Conservation (phyloP, 2,113 vertebrate genomes). For the Myocastor coypus region DNA sequence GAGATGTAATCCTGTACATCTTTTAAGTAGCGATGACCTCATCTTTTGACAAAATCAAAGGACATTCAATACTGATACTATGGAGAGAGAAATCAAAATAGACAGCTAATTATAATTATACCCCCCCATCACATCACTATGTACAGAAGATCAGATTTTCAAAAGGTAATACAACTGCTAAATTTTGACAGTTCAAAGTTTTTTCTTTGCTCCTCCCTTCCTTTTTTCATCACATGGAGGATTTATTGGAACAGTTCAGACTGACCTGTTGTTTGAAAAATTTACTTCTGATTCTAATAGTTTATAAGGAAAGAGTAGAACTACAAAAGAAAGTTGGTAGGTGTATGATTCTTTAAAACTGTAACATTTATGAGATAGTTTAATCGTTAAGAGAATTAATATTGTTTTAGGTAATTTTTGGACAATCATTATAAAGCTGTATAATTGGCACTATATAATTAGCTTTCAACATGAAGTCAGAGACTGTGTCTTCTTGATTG, state of each 20-base stretch:
- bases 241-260: slow-evolving; percentile 78
- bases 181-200: slow-evolving; percentile 84
- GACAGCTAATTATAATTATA: slow-evolving; percentile 90
- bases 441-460: slow-evolving; percentile 41
- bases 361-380: slow-evolving; percentile 54
- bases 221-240: slow-evolving; percentile 75
- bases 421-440: slow-evolving; percentile 42
- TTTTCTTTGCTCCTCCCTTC: slow-evolving; percentile 69
- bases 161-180: slow-evolving; percentile 82
- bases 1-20: slow-evolving; percentile 73
- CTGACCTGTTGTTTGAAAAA: slow-evolving; percentile 69
- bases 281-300: slow-evolving; percentile 68
- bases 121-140: slow-evolving; percentile 86
- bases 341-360: slow-evolving; percentile 62
- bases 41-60: slow-evolving; percentile 88
- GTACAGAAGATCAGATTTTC: slow-evolving; percentile 88
- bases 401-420: slow-evolving; percentile 57
- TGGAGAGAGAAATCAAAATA: slow-evolving; percentile 89
- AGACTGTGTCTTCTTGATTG: slow-evolving; percentile 42
- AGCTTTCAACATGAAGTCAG: slow-evolving; percentile 34
- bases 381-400: slow-evolving; percentile 63
- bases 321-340: slow-evolving; percentile 53
- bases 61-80: slow-evolving; percentile 89
- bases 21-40: slow-evolving; percentile 84
- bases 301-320: slow-evolving; percentile 68